Base-by-base conservation (phyloP, 2,888 invertebrate species). In the Parnassius apollo region DNA sequence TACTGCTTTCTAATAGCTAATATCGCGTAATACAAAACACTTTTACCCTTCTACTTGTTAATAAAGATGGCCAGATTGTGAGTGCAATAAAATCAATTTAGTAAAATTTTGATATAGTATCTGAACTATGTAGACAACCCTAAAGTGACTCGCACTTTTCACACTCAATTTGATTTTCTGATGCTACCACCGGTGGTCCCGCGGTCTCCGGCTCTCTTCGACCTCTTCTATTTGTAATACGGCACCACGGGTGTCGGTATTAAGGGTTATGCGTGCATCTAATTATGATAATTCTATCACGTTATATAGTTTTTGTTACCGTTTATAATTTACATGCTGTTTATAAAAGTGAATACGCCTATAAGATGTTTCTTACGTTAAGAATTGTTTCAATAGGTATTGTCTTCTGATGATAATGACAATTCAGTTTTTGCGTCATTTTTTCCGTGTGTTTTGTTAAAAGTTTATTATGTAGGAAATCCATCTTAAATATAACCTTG, bases 161-260 rank as follows among this genome's bases (percentile, higher is more conserved):
- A 66, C 60, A 66, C 66, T 75, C 67, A 75, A 86, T 86, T 88
- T 78, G 83, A 85, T 84, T 87, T 86, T 85, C 79, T 85, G 85
- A 88, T 86, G 80, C 68, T 79, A 80, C 80, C 81, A 86, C 83
- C 80, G 85, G 88, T 86, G 88, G 86, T 85, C 85, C 77, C 71
- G 50, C 66, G 50, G 35, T 44, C 9, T 42, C 13, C n/a, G 69
- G 74, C 77, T 74, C 75, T 71, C 66, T 78, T 83, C 80, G 74
- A 77, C 74, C 75, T 71, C 66, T 79, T 83, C 80, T 85, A 80
- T 83, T 87, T 86, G 85, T 82, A 81, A 83, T 82, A 82, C 76
- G 77, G 45, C 45, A 75, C 77, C 74, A 80, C 76, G 69, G 71
- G 69, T 74, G 71, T 66, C 68, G 57, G 69, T 57, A 62, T 71